phyloP scores from a whole-genome alignment of 2,113 vertebrate genomes.

The Morone saxatilis region DNA sequence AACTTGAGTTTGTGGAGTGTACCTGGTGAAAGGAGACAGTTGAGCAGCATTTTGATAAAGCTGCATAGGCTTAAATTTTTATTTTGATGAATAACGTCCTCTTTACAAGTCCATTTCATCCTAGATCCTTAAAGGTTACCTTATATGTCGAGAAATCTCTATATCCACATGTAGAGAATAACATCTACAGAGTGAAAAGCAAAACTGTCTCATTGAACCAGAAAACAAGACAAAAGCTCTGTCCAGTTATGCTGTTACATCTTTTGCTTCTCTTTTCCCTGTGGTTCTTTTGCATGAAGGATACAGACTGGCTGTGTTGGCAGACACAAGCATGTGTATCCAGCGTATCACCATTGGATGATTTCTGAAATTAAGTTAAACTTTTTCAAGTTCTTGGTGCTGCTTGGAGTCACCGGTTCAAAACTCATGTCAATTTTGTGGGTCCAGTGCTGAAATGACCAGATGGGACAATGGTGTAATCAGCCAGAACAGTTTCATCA shows the following conservation, averaged over 20 bases:
- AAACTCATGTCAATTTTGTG: constrained; percentile 24
- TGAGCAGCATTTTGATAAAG: background rate
- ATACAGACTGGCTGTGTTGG: constrained; percentile 49
- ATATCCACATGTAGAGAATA: background rate
- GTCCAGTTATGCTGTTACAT: constrained; percentile 30
- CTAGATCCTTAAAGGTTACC: background rate
- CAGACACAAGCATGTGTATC: background rate
- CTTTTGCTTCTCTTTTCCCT: constrained; percentile 17
- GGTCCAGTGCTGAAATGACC: constrained; percentile 3
- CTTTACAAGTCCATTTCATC: background rate
- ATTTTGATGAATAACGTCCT: too few relatives aligned
- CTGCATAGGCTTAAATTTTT: background rate
- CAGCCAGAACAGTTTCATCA: constrained; percentile 30
- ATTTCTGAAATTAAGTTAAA: constrained; percentile 23
- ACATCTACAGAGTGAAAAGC: background rate
- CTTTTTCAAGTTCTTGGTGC: background rate
- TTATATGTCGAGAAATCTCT: constrained; percentile 13
- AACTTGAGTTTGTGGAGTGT: background rate
- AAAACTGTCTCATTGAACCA: constrained; percentile 16
- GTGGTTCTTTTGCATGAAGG: constrained; percentile 38
- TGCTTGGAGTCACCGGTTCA: background rate
- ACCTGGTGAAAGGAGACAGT: background rate
- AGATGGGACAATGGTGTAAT: constrained; percentile 29
- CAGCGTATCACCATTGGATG: constrained; percentile 24
- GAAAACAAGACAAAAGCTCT: background rate